These are phyloP conservation scores for Epizoanthus ramosus DNA, from an alignment of 92 coral and sea anemone species.

Conservation along the genomic window DNA sequence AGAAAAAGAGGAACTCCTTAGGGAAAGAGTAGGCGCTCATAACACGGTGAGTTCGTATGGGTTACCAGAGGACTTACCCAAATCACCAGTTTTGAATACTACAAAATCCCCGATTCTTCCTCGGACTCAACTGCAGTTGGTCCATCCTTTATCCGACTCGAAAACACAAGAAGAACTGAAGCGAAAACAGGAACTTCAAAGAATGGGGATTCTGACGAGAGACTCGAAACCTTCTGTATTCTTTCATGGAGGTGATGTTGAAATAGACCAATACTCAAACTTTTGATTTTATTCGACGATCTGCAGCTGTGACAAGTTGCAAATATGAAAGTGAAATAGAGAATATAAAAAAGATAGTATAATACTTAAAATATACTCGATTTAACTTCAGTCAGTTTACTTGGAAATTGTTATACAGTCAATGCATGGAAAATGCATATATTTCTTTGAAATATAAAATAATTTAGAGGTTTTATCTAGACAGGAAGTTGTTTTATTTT, in stretches of 20 bases:
- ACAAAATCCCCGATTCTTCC: conserved; percentile 44
- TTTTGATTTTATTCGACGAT: neutral
- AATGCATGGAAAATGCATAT: neutral
- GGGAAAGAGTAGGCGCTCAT: conserved; percentile 18
- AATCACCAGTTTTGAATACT: neutral
- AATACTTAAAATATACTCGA: too few relatives aligned
- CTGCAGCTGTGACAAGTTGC: neutral
- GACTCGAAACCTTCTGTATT: conserved; percentile 69
- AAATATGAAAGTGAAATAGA: neutral
- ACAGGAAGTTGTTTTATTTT: conserved; percentile 38
- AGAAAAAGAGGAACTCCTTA: conserved; percentile 71
- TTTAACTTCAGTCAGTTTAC: too few relatives aligned
- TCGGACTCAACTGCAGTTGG: conserved; percentile 78
- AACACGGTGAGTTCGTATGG: neutral
- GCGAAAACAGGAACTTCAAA: conserved; percentile 82
- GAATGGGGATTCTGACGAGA: conserved; percentile 84
- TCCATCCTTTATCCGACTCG: conserved; percentile 72
- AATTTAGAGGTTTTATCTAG: conserved; percentile 5
- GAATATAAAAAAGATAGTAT: neutral
- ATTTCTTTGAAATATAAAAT: conserved; percentile 8
- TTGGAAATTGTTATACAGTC: neutral
- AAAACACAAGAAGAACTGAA: conserved; percentile 56
- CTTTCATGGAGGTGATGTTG: conserved; percentile 58
- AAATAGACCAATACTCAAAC: conserved; percentile 36
- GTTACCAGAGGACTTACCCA: conserved; percentile 35